phyloP scores from a whole-genome alignment of 2,888 invertebrate species.

The Rhagonycha lutea region DNA sequence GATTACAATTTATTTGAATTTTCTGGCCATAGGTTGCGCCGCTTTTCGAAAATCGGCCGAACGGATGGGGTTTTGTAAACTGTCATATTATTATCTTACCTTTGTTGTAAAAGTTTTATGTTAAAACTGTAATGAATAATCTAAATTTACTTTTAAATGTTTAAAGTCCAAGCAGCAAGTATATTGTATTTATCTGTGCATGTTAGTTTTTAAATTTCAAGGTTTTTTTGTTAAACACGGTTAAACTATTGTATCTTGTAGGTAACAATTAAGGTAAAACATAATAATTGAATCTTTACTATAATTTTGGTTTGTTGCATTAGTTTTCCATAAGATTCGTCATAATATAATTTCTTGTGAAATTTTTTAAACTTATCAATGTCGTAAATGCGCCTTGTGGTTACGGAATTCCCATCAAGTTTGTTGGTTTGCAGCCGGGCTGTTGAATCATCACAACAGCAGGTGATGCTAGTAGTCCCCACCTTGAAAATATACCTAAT shows the following conservation, averaged over 20 bases:
- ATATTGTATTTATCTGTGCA: neutral
- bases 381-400: neutral
- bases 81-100: neutral
- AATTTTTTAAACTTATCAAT: neutral
- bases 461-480: neutral
- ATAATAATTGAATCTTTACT: neutral
- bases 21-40: neutral
- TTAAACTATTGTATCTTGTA: neutral
- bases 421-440: constrained; percentile 5
- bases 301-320: neutral
- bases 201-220: neutral
- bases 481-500: neutral
- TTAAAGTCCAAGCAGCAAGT: neutral
- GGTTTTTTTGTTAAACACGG: neutral
- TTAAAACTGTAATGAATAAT: neutral
- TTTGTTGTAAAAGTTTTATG: neutral
- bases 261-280: neutral
- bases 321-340: neutral
- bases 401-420: constrained; percentile 5
- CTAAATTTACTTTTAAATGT: neutral
- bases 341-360: neutral
- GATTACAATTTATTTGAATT: neutral
- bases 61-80: neutral
- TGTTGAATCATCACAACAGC: neutral
- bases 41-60: neutral